Base-by-base conservation (phyloP, 2,888 invertebrate species). In the Ophioninae sp. region DNA sequence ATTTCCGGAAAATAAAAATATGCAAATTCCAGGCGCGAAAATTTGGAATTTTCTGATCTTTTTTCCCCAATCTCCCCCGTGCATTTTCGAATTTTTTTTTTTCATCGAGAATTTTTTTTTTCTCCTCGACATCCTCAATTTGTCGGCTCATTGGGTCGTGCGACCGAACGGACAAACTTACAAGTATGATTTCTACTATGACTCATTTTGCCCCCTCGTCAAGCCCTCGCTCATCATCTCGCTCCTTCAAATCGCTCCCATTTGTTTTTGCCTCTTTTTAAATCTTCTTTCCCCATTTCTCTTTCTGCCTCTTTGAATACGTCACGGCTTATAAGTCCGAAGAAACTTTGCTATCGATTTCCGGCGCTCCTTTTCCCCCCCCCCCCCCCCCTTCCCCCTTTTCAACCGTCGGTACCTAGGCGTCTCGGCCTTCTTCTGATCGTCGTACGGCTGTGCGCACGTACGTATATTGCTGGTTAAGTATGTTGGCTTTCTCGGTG, bases 261-360 rank as follows among this genome's bases (percentile, higher is more conserved):
- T 71, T 63, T 73, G 58, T 71, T 68, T 79, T 30, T 83, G 65
- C 61, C 30, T 56, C 30, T 30, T 30, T 30, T 30, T 30, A 30
- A 30, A 30, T 20, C 59, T 30, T 74, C 68, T 67, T 56, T 81
- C 83, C 77, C 72, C 63, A 71, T 76, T 78, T 80, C 74, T 82
- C 78, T 79, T 75, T 79, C 71, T 77, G 41, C 63, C 79, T 75
- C 61, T 79, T 82, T 68, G 65, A 72, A 63, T 67, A 68, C 77
- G 84, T 82, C 77, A 82, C 78, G 85, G 83, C 67, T 78, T 81
- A 79, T 77, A 79, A 84, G 76, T 69, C 74, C 39, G 61, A 82
- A 85, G 82, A 79, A 84, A 84, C 84, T 81, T 84, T 58, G 79
- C 81, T 65, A 80, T 83, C 85, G 83, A 85, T 85, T 85, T 85